Percentiles rank a stretch among this genome's conserved stretches.
Evolutionary conservation across 2,797 vertebrate species (phyloP).

Genomic region (Natrix natrix): DNA sequence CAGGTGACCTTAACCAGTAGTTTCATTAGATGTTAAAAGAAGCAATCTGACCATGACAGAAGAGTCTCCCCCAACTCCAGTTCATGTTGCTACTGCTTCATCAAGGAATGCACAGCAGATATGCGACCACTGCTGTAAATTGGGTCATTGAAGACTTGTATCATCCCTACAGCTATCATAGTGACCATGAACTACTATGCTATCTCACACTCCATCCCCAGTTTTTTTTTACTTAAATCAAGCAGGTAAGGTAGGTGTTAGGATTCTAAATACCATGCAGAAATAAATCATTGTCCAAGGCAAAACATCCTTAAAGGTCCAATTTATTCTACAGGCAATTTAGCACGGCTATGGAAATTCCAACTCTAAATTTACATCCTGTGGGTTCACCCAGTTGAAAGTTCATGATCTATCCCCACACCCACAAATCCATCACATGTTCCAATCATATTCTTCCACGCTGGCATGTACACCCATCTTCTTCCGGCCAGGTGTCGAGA

Average conservation of each 20-base stretch:
- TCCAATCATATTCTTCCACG: too few species aligned
- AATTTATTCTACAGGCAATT: too few species aligned
- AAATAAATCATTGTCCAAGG: too few species aligned
- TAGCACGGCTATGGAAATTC: too few species aligned
- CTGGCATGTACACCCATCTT: too few species aligned
- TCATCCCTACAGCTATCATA: neutral
- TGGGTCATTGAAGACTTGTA: neutral
- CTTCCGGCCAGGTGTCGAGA: too few species aligned
- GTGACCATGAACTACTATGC: neutral
- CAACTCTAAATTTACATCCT: too few species aligned
- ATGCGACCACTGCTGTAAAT: neutral
- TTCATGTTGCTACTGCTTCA: neutral
- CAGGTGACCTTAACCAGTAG: neutral
- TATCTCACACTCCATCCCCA: neutral
- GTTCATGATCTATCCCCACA: too few species aligned
- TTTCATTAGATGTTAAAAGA: neutral
- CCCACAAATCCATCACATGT: too few species aligned
- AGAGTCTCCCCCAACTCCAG: neutral
- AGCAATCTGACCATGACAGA: neutral
- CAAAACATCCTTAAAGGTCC: too few species aligned
- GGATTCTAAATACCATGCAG: too few species aligned
- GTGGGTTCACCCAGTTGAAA: too few species aligned
- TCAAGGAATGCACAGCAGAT: neutral
- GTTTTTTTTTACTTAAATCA: neutral
- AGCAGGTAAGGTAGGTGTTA: neutral